Base-by-base conservation (phyloP, 1,140 invertebrate genomes). In the Microplitis mediator region DNA sequence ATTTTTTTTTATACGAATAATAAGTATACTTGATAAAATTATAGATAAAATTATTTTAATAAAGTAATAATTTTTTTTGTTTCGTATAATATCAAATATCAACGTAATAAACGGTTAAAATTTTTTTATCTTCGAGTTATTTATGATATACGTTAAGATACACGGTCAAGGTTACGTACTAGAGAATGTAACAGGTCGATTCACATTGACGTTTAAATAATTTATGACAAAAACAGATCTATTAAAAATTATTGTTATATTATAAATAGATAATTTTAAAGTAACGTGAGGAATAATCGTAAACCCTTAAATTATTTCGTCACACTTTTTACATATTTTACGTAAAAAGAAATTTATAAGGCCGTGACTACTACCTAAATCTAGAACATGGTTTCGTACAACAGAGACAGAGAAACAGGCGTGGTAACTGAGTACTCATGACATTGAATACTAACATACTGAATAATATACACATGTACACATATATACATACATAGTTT, bases 251-350 rank as follows among this genome's bases (percentile, higher is more conserved):
- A 23, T 23, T 23, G 2, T 23, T 23, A 23, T 23, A 23, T 23
- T 23, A 23, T 23, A 23, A 23, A 2, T 23, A 23, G 23, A 23
- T 23, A 23, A 23, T 23, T 23, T 23, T 23, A 71, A 65, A 36
- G 56, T n/a, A 62, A 52, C 11, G 52, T 72, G n/a, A 14, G 50
- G 58, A 50, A 52, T 66, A 13, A 71, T 16, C 32, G 65, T 45
- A 65, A 61, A 54, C 63, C 66, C 71, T 74, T 9, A 45, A 81
- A 80, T 82, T 75, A 75, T 74, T 80, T 81, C 71, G 77, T 79
- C 80, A 80, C 75, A 72, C 60, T 45, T 23, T 23, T 23, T 23
- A 23, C 23, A 23, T 23, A 23, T 23, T 23, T 23, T 23, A 23
- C 23, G 23, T 23, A 23, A 23, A 23, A 23, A 23, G 23, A 23